These are phyloP conservation scores for Plectrocnemia conspersa DNA, from an alignment of 1,140 invertebrate genomes.

Conservation along the genomic window DNA sequence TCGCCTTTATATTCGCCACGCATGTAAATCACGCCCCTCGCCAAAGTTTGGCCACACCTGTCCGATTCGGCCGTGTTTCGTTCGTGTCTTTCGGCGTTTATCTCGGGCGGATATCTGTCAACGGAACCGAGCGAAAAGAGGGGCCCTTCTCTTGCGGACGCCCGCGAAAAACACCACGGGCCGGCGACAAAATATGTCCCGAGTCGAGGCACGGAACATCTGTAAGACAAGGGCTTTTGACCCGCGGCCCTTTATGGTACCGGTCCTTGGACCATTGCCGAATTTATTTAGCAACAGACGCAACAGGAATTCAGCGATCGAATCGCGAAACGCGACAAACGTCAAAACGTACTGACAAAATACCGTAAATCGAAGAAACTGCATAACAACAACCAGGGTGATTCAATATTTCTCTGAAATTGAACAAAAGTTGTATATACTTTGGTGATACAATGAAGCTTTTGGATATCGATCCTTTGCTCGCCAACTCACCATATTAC, in stretches of 20 bases:
- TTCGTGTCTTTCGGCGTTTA: conserved; percentile 2
- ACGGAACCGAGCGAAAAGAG: too few species aligned
- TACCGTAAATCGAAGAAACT: too few species aligned
- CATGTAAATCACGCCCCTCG: too few species aligned
- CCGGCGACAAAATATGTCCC: conserved; percentile 7
- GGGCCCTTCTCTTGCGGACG: not conserved
- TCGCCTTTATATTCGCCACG: too few species aligned
- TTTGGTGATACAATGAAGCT: too few species aligned
- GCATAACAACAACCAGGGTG: too few species aligned
- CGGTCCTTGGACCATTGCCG: not conserved
- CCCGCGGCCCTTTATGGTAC: too few species aligned
- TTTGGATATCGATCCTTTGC: too few species aligned
- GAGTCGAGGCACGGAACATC: conserved; percentile 1
- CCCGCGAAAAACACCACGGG: not conserved
- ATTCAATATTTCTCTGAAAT: too few species aligned
- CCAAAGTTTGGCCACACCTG: conserved; percentile 5
- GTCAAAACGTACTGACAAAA: conserved; percentile 2
- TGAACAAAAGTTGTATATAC: too few species aligned
- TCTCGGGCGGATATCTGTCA: conserved; percentile 5
- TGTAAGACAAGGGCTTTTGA: conserved; percentile 11
- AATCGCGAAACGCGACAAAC: conserved; percentile 3
- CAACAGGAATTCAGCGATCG: conserved; percentile 1
- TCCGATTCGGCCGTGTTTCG: conserved; percentile 1
- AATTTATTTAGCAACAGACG: not conserved
- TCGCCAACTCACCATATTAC: too few species aligned